These are phyloP conservation scores for Catharus fuscescens DNA, from an alignment of 2,113 vertebrate genomes.

Conservation along the genomic window DNA sequence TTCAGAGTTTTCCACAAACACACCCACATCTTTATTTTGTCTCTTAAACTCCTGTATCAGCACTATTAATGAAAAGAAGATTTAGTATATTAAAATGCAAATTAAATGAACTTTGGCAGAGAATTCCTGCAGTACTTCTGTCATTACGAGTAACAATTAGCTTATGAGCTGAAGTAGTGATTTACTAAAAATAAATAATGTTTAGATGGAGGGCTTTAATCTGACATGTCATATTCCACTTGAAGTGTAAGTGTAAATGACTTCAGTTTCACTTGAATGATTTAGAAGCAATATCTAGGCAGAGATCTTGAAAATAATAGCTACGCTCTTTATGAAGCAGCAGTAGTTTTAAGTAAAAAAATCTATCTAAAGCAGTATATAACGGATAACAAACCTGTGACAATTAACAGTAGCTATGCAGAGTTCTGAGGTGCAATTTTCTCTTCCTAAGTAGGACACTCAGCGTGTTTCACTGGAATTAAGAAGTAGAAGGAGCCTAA, in stretches of 20 bases:
- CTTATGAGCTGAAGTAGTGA: not conserved
- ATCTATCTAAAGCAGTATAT: not conserved
- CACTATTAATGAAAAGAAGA: conserved; percentile 30
- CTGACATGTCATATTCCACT: not conserved
- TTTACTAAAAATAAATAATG: conserved; percentile 6
- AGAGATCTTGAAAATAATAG: not conserved
- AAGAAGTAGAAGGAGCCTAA: not conserved
- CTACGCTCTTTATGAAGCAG: not conserved
- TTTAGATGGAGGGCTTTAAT: not conserved
- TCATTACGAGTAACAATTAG: conserved; percentile 5
- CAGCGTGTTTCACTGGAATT: not conserved
- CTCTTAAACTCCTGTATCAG: not conserved
- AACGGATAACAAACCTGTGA: not conserved
- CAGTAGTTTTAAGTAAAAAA: not conserved
- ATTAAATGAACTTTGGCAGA: conserved; percentile 28
- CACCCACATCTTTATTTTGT: conserved; percentile 27
- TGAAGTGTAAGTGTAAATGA: not conserved
- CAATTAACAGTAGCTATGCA: not conserved
- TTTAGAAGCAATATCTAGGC: not conserved
- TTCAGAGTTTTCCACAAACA: conserved; percentile 22
- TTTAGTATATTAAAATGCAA: conserved; percentile 28
- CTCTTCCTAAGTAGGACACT: not conserved
- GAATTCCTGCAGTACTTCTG: not conserved
- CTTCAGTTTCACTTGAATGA: not conserved
- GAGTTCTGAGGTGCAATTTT: not conserved